Base-by-base conservation (phyloP, 2,797 vertebrate genomes). In the Percopsis omiscomaycus region DNA sequence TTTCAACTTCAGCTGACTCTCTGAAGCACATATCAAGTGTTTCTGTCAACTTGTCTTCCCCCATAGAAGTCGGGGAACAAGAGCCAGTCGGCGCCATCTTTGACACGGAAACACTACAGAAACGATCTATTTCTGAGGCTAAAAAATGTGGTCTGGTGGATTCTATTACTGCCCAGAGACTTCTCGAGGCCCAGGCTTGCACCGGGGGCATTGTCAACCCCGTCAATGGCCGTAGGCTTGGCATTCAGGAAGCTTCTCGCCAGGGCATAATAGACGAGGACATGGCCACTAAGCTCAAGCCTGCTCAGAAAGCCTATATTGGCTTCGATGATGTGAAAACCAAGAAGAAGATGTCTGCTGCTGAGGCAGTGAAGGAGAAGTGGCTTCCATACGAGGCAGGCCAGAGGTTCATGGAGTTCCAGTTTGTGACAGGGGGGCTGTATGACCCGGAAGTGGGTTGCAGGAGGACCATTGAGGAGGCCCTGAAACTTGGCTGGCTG, bases 371-470 rank as follows among this genome's bases (percentile, higher is more conserved):
- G 64, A 98, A 94, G 72, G 96, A 98, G 80, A 94, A 92, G 59
- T 98, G 97, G 97, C 79, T 99, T 27, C 97, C 97, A 1, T 96
- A 98, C 0, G 98, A 99, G 70, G 96, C 97, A 32, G 97, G 96
- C 2, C 95, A 98, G 71, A 93, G 97, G 73, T 99, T 98, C 83
- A 86, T 99, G 61, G 97, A 99, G 74, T 98, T 93, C 81, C 98
- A 99, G 86, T 94, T 89, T 82, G 87, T 94, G 76, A 99, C 96
- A 0, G 97, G 98, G 3, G 98, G 98, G 9, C 93, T 99, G 0
- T 90, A 96, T 70, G 96, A 98, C 76, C 97, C 98, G 0, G 93
- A 96, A 80, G 85, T 81, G 0, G 91, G 90, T 11, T 90, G 91
- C 63, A 94, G 95, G 86, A 94, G 95, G 81, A 93, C 88, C 65